Evolutionary conservation across 2,888 invertebrate genomes (phyloP), one percentile per base, ranked within the genome.

Genomic region (Heteromyza rotundicornis): DNA sequence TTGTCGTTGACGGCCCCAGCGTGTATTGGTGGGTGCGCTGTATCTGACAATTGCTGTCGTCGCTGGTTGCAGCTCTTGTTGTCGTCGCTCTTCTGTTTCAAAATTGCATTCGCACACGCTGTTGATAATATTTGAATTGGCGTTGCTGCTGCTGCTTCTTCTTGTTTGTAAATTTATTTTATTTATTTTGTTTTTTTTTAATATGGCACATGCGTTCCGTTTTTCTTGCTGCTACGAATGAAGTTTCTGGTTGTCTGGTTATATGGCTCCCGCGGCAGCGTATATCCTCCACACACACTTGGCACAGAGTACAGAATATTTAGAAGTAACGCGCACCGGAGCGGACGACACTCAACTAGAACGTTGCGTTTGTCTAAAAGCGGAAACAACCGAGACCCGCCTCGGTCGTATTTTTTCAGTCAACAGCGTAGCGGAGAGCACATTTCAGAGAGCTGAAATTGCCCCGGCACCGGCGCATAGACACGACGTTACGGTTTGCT

Each of bases 311-410:
- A n/a, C n/a, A n/a, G n/a, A n/a, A 27, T 5, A 27, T 10, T 27
- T 27, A 10, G 27, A n/a, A 8, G 40, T n/a, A 20, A 47, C 47
- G 17, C 47, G 47, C 47, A 47, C 47, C 47, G 3, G 47, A n/a
- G 62, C 68, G 65, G 62, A 64, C 60, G 59, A 64, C 61, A 63
- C 60, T 63, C 65, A 67, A 71, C 71, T 71, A 71, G 71, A 71
- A 71, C 68, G 51, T 65, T 67, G 66, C 64, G 68, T 70, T 68
- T 63, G 61, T 59, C 64, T 64, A 66, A 64, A 67, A 68, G 53
- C 67, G 66, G 62, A 64, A 65, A 63, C 32, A 52, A 52, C 27
- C 52, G 50, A 40, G 40, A 14, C 47, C 17, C 2, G 7, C 47
- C 19, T 47, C 47, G 20, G 3, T 47, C 47, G 20, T 5, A 3